Evolutionary conservation across 1,140 invertebrate species (phyloP), one percentile per base, ranked within the genome.

Genomic region (Drosophila albomicans): DNA sequence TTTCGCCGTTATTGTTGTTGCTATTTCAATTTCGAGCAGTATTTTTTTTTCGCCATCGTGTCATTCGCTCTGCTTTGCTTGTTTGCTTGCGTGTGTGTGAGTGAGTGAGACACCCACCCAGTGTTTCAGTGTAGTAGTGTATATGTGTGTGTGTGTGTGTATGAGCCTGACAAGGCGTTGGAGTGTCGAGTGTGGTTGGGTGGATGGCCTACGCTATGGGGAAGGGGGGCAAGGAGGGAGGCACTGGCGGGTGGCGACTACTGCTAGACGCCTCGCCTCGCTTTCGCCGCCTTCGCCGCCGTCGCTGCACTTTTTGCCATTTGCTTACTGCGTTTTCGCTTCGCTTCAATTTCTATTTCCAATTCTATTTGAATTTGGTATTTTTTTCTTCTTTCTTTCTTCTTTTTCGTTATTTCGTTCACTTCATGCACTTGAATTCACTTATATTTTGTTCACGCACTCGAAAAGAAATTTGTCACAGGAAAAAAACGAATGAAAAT

Each of bases 201-300:
- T 41, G 54, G 35, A 8, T 10, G 13, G 32, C 6, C 32, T 32
- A 7, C 5, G 32, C 5, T 32, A 8, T 32, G 30, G 8, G 49
- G 11, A 11, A 6, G 52, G 13, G 30, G 13, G 30, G 25, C 5
- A 3, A 2, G 49, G 10, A n/a, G 13, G 3, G 35, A 57, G 10
- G 15, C 30, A 28, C 41, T n/a, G 10, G 20, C 6, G 46, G 41
- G 28, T n/a, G 8, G 32, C 8, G 49, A 30, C 15, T 46, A 48
- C 51, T 59, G 69, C 80, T 80, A 88, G 84, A 88, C 84, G 81
- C 80, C 78, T 88, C 84, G 85, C 77, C 70, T 82, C 76, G 76
- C 84, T 84, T 82, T 79, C 64, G 52, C 46, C 54, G 69, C 68
- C 45, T 30, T 49, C 79, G 82, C 68, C 78, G 52, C 74, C 81